A percentile compares a stretch with the other conserved stretches of the same genome.
Evolutionary conservation across 23 tunicate genomes (phyloP).

Genomic region (Ciona savignyi): DNA sequence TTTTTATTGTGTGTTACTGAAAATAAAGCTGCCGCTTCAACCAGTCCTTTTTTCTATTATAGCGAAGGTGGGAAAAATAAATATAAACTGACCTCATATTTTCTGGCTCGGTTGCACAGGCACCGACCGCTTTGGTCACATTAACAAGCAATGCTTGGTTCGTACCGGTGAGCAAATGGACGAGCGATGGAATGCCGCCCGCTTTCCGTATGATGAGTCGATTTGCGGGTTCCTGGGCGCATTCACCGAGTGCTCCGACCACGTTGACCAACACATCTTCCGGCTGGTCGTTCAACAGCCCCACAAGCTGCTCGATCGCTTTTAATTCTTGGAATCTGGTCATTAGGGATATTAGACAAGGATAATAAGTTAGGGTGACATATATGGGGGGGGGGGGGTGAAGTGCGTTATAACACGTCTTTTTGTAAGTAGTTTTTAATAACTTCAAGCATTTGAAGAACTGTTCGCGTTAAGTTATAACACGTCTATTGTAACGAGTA

Average conservation of each 20-base stretch:
- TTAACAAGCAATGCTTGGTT: conserved; percentile 93
- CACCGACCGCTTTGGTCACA: conserved; percentile 94
- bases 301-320: conserved; percentile 87
- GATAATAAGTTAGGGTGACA: no score
- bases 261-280: conserved; percentile 97
- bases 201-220: conserved; percentile 78
- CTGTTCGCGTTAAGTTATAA: background rate
- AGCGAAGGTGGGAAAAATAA: background rate
- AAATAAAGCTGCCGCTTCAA: no score
- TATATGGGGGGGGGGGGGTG: no score
- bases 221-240: conserved; percentile 89
- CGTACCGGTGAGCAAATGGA: conserved; percentile 88
- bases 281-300: conserved; percentile 82
- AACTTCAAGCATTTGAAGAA: no score
- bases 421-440: no score
- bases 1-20: no score
- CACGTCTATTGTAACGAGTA: background rate
- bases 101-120: conserved; percentile 91
- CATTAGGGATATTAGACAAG: no score
- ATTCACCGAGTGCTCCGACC: conserved; percentile 95
- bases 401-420: no score
- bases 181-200: conserved; percentile 94
- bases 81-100: conserved; percentile 61
- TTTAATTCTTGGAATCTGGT: conserved; percentile 89
- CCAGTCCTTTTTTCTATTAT: no score